A percentile compares a stretch with the other conserved stretches of the same genome.
Conservation (phyloP, 1,140 invertebrate genomes). For the Nasonia longicornis region DNA sequence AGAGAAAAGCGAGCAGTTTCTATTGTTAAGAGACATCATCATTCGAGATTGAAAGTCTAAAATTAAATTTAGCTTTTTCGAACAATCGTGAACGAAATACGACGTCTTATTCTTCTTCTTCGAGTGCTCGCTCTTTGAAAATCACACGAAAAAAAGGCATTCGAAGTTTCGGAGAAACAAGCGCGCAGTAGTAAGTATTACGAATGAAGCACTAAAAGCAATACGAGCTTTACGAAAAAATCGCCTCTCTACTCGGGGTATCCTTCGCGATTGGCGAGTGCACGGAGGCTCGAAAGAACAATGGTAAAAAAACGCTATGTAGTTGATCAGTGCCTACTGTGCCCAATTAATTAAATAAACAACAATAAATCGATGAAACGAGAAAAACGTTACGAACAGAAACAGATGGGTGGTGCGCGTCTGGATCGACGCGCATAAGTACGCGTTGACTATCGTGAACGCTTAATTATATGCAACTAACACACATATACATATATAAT, state of each 20-base stretch:
- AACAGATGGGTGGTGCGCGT: too few relatives aligned
- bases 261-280: neutral
- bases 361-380: neutral
- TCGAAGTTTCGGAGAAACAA: too few relatives aligned
- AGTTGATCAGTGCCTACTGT: slow-evolving; percentile 44
- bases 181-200: neutral
- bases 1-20: too few relatives aligned
- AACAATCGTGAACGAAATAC: too few relatives aligned
- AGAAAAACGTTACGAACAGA: neutral
- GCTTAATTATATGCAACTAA: slow-evolving; percentile 17
- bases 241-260: neutral
- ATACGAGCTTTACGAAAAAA: neutral
- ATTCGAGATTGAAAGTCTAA: too few relatives aligned
- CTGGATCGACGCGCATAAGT: neutral
- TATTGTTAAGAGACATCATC: too few relatives aligned
- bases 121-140: neutral
- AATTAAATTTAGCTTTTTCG: too few relatives aligned
- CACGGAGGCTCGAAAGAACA: too few relatives aligned
- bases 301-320: slow-evolving; percentile 18
- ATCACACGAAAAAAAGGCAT: neutral
- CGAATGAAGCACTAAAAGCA: neutral
- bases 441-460: neutral
- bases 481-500: slow-evolving; percentile 1
- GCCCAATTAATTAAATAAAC: slow-evolving; percentile 33
- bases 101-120: too few relatives aligned